Evolutionary conservation across 37 sponge, comb jelly and placozoan species (phyloP), one percentile per base, ranked within the genome.

Genomic region (Aplysina aerophoba): DNA sequence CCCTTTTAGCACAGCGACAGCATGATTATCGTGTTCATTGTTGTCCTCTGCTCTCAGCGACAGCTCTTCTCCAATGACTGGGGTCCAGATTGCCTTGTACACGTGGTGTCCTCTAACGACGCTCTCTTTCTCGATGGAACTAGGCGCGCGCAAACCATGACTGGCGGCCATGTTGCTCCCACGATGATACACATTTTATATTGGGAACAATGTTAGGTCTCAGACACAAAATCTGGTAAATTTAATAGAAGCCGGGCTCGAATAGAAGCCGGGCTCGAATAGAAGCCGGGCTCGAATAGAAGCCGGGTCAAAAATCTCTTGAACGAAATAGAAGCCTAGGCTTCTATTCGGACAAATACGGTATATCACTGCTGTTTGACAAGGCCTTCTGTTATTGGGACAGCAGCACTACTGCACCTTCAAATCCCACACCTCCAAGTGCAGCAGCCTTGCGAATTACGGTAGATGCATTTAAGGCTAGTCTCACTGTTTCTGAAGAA

Each of bases 281-380:
- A n/a, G n/a, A n/a, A n/a, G n/a, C n/a, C n/a, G n/a, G n/a, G n/a
- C n/a, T n/a, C n/a, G n/a, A n/a, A n/a, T n/a, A n/a, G n/a, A n/a
- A n/a, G n/a, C n/a, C n/a, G n/a, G n/a, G n/a, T n/a, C n/a, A n/a
- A n/a, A n/a, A n/a, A n/a, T n/a, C n/a, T n/a, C n/a, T n/a, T n/a
- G n/a, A n/a, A n/a, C n/a, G n/a, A n/a, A n/a, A n/a, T n/a, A n/a
- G n/a, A n/a, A n/a, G n/a, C n/a, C n/a, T n/a, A n/a, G n/a, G n/a
- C n/a, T n/a, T n/a, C n/a, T n/a, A n/a, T n/a, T n/a, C n/a, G n/a
- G n/a, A n/a, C n/a, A n/a, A n/a, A n/a, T n/a, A n/a, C n/a, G 61
- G 81, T 11, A 37, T 88, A 15, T 89, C 81, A 4, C 81, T 89
- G 14, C 44, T 89, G 0, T 63, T 88, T 56, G 85, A 81, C 40